phyloP scores from a whole-genome alignment of 1,140 invertebrate species.

The Drosophila orosa region DNA sequence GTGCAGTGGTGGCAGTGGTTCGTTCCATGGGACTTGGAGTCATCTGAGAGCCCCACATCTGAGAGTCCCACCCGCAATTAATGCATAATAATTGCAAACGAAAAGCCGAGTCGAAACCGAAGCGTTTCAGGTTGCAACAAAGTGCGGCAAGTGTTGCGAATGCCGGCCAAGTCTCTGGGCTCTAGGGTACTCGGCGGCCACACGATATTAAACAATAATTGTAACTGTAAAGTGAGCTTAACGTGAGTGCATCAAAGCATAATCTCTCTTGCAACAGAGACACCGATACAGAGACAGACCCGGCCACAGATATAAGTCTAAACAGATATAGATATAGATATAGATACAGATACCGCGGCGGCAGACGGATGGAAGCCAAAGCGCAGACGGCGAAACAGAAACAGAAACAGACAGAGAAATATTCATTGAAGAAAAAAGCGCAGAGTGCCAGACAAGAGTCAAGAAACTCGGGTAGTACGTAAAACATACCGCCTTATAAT shows the following conservation, averaged over 20 bases:
- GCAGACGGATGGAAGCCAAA: constrained; percentile 55
- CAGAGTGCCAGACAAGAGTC: constrained; percentile 59
- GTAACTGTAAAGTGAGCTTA: constrained; percentile 83
- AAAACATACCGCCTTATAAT: constrained; percentile 84
- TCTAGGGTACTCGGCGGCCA: constrained; percentile 59
- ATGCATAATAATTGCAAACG: constrained; percentile 80
- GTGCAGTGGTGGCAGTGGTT: constrained; percentile 12
- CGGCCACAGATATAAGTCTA: constrained; percentile 4
- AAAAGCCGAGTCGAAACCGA: constrained; percentile 49
- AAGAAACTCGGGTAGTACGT: constrained; percentile 75
- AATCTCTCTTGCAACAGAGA: constrained; percentile 81
- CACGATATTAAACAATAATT: constrained; percentile 83
- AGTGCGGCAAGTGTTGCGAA: constrained; percentile 73
- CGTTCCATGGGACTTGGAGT: constrained; percentile 25
- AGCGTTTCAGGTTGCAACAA: constrained; percentile 62
- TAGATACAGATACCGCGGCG: constrained; percentile 20
- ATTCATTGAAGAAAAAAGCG: constrained; percentile 45
- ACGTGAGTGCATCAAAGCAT: constrained; percentile 83
- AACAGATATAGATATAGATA: constrained; percentile 5
- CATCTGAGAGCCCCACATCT: constrained; percentile 37
- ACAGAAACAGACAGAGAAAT: constrained; percentile 50
- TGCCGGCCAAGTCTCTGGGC: constrained; percentile 57
- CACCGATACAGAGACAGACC: constrained; percentile 28
- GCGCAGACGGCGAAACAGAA: constrained; percentile 58
- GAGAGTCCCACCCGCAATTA: constrained; percentile 79